Evolutionary conservation across 2,113 vertebrate genomes (phyloP), one percentile per base, ranked within the genome.

Genomic region (Campylomormyrus tamandua): DNA sequence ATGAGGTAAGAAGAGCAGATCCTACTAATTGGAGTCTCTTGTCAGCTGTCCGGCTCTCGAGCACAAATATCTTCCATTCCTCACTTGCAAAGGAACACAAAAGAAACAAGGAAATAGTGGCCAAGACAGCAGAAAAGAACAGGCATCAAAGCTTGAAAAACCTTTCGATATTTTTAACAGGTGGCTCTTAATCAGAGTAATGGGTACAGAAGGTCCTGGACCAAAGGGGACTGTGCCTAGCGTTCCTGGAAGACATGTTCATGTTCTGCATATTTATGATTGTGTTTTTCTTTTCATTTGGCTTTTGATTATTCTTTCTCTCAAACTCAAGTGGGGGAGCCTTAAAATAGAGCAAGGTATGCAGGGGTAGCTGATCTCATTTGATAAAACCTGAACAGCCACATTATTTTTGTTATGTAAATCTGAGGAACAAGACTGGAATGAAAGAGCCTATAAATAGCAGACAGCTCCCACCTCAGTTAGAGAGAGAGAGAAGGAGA

Each of bases 351-450:
- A 24, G 45, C 49, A 17, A 24, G 24, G 53, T 50, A 85, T n/a
- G 53, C 89, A 48, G 52, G 45, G 21, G 24, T 48, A 89, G 45
- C 77, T 42, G 50, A 89, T 83, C 49, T 84, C 49, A 84, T 83
- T 56, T 89, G 39, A 88, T 45, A 88, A 88, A 88, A 88, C 52
- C 52, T 62, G 53, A 88, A 24, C 56, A 58, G 56, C 39, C 52
- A 88, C 87, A 66, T 88, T 88, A 88, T 88, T 89, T 89, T 89
- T 89, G 50, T 62, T 39, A 84, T 89, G 66, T 83, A 85, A 84
- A 89, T 83, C 53, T 89, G 66, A 24, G n/a, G 53, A 89, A 39
- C 39, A 21, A n/a, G 53, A 42, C 35, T 52, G 31, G 48, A 89
- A 84, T 24, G 50, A 89, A 52, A 11, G 70, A 1, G 42, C 5